Percentiles rank a stretch among this genome's conserved stretches.
phyloP scores from a whole-genome alignment of 2,113 vertebrate species.

The Xenopus laevis region DNA sequence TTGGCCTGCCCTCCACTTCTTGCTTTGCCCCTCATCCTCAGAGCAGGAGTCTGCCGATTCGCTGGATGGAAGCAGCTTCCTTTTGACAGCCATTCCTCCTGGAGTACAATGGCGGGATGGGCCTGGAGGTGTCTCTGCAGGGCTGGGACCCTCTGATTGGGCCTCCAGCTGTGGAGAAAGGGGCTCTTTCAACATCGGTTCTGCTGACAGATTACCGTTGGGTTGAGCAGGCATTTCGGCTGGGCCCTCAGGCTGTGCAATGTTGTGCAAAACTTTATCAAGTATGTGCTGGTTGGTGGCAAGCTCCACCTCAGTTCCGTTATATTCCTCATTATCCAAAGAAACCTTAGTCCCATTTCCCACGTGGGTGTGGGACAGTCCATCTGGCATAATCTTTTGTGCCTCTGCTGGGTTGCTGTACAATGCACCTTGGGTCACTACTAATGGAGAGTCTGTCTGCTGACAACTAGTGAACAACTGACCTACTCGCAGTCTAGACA shows the following conservation, averaged over 20 bases:
- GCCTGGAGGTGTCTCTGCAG: conserved; percentile 65
- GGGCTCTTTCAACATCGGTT: conserved; percentile 51
- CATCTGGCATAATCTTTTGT: conserved; percentile 60
- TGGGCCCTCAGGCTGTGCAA: conserved; percentile 60
- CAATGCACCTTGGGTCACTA: conserved; percentile 54
- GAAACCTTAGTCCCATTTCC: conserved; percentile 45
- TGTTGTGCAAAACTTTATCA: conserved; percentile 68
- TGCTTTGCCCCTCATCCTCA: conserved; percentile 77
- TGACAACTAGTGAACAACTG: conserved; percentile 49
- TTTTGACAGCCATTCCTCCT: conserved; percentile 68
- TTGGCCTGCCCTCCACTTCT: conserved; percentile 73
- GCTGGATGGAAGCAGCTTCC: conserved; percentile 77
- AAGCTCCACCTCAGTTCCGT: not conserved
- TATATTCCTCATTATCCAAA: conserved; percentile 19
- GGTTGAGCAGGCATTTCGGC: conserved; percentile 49
- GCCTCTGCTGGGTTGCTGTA: conserved; percentile 63
- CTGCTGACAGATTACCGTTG: conserved; percentile 42
- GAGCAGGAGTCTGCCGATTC: conserved; percentile 77
- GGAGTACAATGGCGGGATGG: conserved; percentile 52
- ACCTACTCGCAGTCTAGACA: conserved; percentile 33
- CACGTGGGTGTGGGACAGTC: conserved; percentile 50
- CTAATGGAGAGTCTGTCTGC: conserved; percentile 54
- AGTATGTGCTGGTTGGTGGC: conserved; percentile 47
- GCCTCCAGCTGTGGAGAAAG: conserved; percentile 16
- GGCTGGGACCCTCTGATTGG: conserved; percentile 56